phyloP scores from a whole-genome alignment of 2,113 vertebrate genomes.

The Silurus asotus region DNA sequence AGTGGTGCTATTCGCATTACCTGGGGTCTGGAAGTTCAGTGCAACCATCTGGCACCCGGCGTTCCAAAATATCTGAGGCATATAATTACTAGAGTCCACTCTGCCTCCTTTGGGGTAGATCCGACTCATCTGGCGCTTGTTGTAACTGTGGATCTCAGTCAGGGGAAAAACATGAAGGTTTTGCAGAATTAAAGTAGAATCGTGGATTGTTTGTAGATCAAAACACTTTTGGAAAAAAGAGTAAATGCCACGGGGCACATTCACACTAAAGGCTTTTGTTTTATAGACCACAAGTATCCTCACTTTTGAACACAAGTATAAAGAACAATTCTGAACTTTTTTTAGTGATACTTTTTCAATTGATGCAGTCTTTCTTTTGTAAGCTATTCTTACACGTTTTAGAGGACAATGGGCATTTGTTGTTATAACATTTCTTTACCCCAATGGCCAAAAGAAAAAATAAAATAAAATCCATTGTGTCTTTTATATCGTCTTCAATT shows the following conservation, averaged over 20 bases:
- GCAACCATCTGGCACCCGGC: slow-evolving; percentile 80
- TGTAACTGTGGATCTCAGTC: slow-evolving; percentile 64
- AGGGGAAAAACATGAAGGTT: slow-evolving; percentile 21
- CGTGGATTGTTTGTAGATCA: slow-evolving; percentile 6
- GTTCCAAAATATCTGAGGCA: slow-evolving; percentile 80
- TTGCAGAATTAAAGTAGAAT: background rate
- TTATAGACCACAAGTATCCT: slow-evolving; percentile 6
- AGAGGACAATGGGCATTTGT: background rate
- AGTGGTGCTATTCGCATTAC: slow-evolving; percentile 53
- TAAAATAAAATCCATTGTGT: background rate
- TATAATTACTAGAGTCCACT: slow-evolving; percentile 82
- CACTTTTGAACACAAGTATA: background rate
- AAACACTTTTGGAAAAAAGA: background rate
- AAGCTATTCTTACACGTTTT: slow-evolving; percentile 1
- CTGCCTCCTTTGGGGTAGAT: slow-evolving; percentile 80
- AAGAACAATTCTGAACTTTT: background rate
- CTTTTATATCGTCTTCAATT: slow-evolving; percentile 13
- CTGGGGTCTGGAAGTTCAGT: slow-evolving; percentile 81
- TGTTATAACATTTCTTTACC: background rate
- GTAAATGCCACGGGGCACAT: slow-evolving; percentile 4
- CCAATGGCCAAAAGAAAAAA: slow-evolving; percentile 4
- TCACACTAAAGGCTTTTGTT: background rate
- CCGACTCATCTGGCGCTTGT: slow-evolving; percentile 78
- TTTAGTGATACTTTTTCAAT: background rate
- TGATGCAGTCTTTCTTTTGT: background rate